phyloP scores from a whole-genome alignment of 2,888 invertebrate species.

The Pedicia rivosa region DNA sequence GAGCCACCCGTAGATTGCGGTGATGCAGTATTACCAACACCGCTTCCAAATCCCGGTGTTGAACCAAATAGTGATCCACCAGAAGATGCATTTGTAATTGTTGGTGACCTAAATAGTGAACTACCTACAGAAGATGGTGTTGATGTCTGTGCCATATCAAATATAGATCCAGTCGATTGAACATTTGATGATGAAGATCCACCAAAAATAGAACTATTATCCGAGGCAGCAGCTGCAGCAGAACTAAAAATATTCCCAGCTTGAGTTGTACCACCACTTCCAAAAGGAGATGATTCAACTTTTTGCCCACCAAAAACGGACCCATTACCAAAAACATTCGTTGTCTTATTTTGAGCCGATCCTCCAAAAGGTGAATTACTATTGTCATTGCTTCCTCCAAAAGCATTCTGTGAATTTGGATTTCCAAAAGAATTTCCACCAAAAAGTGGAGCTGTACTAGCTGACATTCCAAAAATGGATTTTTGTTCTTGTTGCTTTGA shows the following conservation, averaged over 20 bases:
- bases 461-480: neutral
- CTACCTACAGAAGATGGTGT: neutral
- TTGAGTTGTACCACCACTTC: neutral
- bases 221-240: slow-evolving; percentile 1
- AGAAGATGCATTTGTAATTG: neutral
- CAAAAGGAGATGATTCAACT: slow-evolving; percentile 4
- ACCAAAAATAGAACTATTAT: neutral
- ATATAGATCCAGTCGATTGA: neutral
- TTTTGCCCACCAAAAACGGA: slow-evolving; percentile 5
- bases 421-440: neutral
- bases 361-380: too few relatives aligned
- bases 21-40: neutral
- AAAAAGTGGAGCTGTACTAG: neutral
- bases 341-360: too few relatives aligned
- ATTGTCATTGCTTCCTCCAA: neutral
- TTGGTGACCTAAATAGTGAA: slow-evolving; percentile 2
- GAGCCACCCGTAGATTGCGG: neutral
- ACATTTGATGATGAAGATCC: neutral
- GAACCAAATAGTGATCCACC: slow-evolving; percentile 2
- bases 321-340: too few relatives aligned
- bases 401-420: neutral
- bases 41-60: neutral
- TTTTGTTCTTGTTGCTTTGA: neutral
- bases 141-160: neutral
- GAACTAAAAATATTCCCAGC: neutral